Percentiles rank a stretch among this genome's conserved stretches.
phyloP scores from a whole-genome alignment of 1,140 invertebrate species.

The Portunus trituberculatus region DNA sequence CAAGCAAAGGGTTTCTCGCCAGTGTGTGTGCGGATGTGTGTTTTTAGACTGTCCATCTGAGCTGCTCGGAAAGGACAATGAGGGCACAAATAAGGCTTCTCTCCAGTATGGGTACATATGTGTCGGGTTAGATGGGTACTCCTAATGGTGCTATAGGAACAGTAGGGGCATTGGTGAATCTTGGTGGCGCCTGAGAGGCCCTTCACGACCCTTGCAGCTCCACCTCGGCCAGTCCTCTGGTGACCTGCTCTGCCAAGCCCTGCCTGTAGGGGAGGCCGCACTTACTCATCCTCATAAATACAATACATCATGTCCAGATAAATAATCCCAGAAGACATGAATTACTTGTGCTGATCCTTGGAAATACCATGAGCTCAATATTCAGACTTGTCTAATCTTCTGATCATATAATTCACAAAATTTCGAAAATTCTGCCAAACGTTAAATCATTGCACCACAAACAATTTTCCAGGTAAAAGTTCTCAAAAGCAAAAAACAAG shows the following conservation, averaged over 20 bases:
- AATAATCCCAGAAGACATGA: not conserved
- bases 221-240: constrained; percentile 61
- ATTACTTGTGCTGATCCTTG: not conserved
- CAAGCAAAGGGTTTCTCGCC: constrained; percentile 73
- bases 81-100: constrained; percentile 67
- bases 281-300: constrained; percentile 72
- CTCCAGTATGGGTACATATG: constrained; percentile 72
- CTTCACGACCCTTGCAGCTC: constrained; percentile 43
- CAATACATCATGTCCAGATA: constrained; percentile 34
- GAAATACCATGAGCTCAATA: not conserved
- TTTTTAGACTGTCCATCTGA: constrained; percentile 73
- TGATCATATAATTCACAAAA: not conserved
- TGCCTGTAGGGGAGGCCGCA: constrained; percentile 72
- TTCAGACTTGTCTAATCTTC: not conserved
- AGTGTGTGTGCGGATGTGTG: constrained; percentile 69
- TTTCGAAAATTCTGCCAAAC: not conserved
- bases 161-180: constrained; percentile 73
- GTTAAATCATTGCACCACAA: not conserved
- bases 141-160: constrained; percentile 72
- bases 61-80: constrained; percentile 70
- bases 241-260: constrained; percentile 51
- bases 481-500: constrained; percentile 20
- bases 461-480: not conserved
- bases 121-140: constrained; percentile 70
- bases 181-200: constrained; percentile 59